Base-by-base conservation (phyloP, 2,797 vertebrate species). In the Loris lydekkerianus region DNA sequence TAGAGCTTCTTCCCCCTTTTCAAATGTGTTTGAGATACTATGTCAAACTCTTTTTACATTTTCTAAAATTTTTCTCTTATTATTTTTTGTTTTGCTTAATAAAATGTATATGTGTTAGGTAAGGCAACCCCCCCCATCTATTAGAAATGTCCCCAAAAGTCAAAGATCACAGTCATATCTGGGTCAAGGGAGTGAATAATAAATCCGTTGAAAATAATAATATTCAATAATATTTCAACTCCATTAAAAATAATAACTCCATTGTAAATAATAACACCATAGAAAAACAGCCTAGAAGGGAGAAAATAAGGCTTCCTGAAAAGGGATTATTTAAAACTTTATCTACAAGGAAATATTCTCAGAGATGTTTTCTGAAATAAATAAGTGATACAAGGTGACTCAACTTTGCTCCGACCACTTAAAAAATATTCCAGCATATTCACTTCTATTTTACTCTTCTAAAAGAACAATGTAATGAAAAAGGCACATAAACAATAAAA, bases 21-120 rank as follows among this genome's bases (percentile, higher is more conserved):
- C 60, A 67, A 82, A 69, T 86, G n/a, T 93, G 7, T 86, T 81
- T 96, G 49, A 69, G 86, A 53, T 81, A 73, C 69, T 9, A 7
- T 58, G 46, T 13, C 80, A 80, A 95, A 76, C 60, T 6, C 1
- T 15, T 73, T 78, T 23, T 5, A 75, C 4, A 14, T 58, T 90
- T 82, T 89, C 29, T 85, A 34, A 20, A 95, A 34, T n/a, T 75
- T 84, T 80, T 56, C 56, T 40, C 10, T 63, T 3, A 58, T 77
- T 65, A 37, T 49, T 86, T 86, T 37, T 85, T 65, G 60, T 58
- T n/a, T 80, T 49, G 21, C 31, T 60, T 83, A 60, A 49, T 60
- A 75, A 90, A 37, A 5, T 81, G 34, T 18, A 60, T 10, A 80
- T 58, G 7, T 65, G 27, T 95, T 75, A 46, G 9, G 5, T 78